Percentiles rank a stretch among this genome's conserved stretches.
Conservation (phyloP, 2,113 vertebrate genomes). For the Irena cyanogastra region DNA sequence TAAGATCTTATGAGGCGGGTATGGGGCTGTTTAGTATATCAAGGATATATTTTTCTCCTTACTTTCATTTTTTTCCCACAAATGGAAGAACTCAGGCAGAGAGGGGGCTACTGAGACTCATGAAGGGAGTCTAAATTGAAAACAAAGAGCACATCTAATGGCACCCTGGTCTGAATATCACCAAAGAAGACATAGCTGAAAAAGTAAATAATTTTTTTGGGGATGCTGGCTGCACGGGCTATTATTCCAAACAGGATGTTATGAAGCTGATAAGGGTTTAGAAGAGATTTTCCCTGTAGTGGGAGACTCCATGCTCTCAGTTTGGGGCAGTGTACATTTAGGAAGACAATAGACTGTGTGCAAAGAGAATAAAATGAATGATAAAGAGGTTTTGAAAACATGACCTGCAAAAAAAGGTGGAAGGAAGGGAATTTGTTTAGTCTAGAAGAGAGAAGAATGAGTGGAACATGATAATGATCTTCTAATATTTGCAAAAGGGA, state of each 20-base stretch:
- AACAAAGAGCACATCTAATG: neutral
- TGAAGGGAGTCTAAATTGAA: neutral
- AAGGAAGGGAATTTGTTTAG: conserved; percentile 57
- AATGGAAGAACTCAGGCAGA: neutral
- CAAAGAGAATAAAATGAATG: conserved; percentile 4
- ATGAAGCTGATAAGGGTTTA: neutral
- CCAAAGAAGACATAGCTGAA: neutral
- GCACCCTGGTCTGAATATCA: neutral
- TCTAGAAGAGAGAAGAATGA: conserved; percentile 45
- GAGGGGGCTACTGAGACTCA: neutral
- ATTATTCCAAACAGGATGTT: neutral
- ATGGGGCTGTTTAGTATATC: neutral
- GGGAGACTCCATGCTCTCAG: neutral
- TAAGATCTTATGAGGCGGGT: neutral
- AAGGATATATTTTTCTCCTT: neutral
- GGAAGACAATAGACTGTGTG: neutral
- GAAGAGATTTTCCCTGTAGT: neutral
- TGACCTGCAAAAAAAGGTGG: conserved; percentile 27
- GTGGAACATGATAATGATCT: conserved; percentile 6
- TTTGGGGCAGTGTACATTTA: neutral
- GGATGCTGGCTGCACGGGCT: neutral
- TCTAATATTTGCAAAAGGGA: conserved; percentile 5
- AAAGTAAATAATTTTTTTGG: neutral
- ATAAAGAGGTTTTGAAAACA: conserved; percentile 44
- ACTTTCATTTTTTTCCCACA: neutral